Base-by-base conservation (phyloP, 2,113 vertebrate genomes). In the Corythornis madagascariensis region DNA sequence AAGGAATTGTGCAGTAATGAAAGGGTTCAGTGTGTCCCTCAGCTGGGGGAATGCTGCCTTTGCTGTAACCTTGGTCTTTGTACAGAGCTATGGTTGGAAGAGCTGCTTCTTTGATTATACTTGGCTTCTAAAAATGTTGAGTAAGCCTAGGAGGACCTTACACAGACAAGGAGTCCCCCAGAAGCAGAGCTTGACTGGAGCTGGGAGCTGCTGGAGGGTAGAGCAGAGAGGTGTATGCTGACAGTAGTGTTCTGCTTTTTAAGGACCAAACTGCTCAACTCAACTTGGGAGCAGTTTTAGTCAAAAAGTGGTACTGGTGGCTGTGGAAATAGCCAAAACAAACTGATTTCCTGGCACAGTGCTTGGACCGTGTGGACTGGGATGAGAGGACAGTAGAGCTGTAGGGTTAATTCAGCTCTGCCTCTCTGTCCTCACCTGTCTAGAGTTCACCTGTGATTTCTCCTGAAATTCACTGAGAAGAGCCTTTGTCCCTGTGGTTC, bases 291-390 rank as follows among this genome's bases (percentile, higher is more conserved):
- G 33, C 35, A 70, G n/a, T 13, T 57, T 89, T 52, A 55, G 65
- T 42, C 19, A 70, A 53, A 66, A 71, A 63, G 4, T 31, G 8
- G 7, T 53, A 21, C n/a, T 3, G 1, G 13, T 48, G 22, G 14
- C 25, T 42, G 26, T 56, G 29, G 52, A 70, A 78, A 35, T 55
- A 53, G 4, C 20, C 22, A 55, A 38, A 87, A 78, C 42, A 66
- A 81, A 66, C 28, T 74, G n/a, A 3, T 35, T 74, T 59, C 26
- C 48, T 35, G 45, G 25, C 25, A 29, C 1, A 2, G 10, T 53
- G 40, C 20, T 11, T 10, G 57, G 13, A 21, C 48, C 78, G 10
- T 0, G 0, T 31, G 50, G 16, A 16, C 52, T 66, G 48, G 38
- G 13, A 31, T 3, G 9, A 10, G 21, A 42, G 52, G 24, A 40